Evolutionary conservation across 2,888 invertebrate species (phyloP), one percentile per base, ranked within the genome.

Genomic region (Toxonevra muliebris): DNA sequence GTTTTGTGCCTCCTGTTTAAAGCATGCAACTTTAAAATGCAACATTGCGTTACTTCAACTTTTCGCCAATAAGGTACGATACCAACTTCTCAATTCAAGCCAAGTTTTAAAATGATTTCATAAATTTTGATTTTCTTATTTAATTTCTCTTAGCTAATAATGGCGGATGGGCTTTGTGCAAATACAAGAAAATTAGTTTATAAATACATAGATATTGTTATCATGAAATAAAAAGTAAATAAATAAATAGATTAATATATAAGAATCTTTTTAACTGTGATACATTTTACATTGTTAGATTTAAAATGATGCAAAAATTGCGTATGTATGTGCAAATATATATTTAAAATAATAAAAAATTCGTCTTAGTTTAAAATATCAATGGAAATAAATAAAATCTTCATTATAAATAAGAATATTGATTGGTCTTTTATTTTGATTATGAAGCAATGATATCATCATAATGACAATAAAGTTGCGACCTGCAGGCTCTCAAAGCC

Each of bases 1-100:
- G 90, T 79, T 92, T 90, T 87, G 92, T 92, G 84, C 90, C 92
- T 80, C 91, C 92, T 78, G 92, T 92, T 84, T 92, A 90, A 89
- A 85, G 41, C 10, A 30, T 4, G 30, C 30, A 30, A 30, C 30
- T 30, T 30, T 7, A 4, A 41, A 20, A 12, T 65, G 11, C 17
- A 15, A n/a, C 50, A 11, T 30, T 40, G 40, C 48, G 1, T 13
- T 59, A 40, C 41, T 43, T 10, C 11, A 62, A 30, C 42, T 15
- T 2, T 15, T 57, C 42, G 45, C 20, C 11, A 17, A 19, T n/a
- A 48, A 10, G 45, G 19, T 45, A 0, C 40, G 45, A 15, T 45
- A 0, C 40, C 59, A 54, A 69, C 66, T 69, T 71, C 15, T 41
- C 69, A 62, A 64, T 55, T 19, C 9, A 11, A 59, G 42, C 3